These are phyloP conservation scores for Sisor rabdophorus DNA, from an alignment of 2,113 vertebrate genomes.

Conservation along the genomic window DNA sequence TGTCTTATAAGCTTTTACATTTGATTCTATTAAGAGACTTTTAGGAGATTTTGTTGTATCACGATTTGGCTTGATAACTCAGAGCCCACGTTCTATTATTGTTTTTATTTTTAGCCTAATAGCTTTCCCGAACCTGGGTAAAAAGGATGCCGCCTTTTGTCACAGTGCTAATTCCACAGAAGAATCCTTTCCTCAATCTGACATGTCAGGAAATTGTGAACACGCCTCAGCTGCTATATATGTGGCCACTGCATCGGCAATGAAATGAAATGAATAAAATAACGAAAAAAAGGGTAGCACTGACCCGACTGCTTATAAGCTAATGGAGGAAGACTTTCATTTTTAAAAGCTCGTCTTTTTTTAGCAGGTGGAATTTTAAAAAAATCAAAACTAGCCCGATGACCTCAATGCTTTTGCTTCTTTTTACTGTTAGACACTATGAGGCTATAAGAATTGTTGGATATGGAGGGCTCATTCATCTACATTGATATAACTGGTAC, in stretches of 20 bases:
- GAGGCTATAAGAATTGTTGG: constrained; percentile 18
- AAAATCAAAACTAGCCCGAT: constrained; percentile 29
- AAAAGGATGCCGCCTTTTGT: constrained; percentile 2
- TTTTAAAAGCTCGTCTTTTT: constrained; percentile 9
- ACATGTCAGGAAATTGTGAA: constrained; percentile 17
- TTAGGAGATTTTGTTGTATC: neutral
- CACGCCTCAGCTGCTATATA: neutral
- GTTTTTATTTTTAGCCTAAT: too few species aligned
- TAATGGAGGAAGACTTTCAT: neutral
- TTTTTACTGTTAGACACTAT: constrained; percentile 35
- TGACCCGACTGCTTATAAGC: neutral
- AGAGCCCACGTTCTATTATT: neutral
- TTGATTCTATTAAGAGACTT: too few species aligned
- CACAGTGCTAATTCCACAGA: neutral
- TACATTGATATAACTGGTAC: constrained; percentile 44
- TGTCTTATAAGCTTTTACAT: too few species aligned
- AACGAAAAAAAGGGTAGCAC: neutral
- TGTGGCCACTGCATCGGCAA: neutral
- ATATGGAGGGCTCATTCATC: constrained; percentile 33
- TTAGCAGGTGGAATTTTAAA: constrained; percentile 14
- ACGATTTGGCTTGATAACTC: neutral
- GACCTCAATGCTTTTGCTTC: constrained; percentile 29
- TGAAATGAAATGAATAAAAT: too few species aligned
- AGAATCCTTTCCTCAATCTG: neutral
- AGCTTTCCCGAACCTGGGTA: neutral